Base-by-base conservation (phyloP, 2,888 invertebrate species). In the Noctua comes region DNA sequence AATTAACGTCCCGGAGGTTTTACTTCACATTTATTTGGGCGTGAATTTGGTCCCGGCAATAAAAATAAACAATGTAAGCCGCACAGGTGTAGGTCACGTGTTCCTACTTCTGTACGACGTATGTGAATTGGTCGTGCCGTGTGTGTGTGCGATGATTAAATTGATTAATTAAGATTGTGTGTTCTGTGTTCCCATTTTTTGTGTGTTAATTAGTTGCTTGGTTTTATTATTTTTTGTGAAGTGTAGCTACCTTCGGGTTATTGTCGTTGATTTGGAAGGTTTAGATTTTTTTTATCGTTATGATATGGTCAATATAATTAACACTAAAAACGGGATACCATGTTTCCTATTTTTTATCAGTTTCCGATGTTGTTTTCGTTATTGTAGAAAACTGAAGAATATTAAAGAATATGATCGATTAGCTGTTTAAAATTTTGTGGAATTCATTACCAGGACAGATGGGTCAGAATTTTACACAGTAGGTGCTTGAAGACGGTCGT, bases 51-150 rank as follows among this genome's bases (percentile, higher is more conserved):
- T 90, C 92, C 88, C 86, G 88, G 92, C 92, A 92, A 93, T 95
- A 95, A 95, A 95, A 95, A 95, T 94, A 95, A 95, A 95, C 94
- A 95, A 93, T 92, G 92, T 92, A 93, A 93, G 90, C 90, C 89
- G 85, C 79, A 84, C 85, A 85, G 85, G 85, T 84, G 84, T 87
- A 79, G 87, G 84, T 65, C 87, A 87, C 87, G 80, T 76, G 87
- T 84, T 86, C 46, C 66, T 71, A 51, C 72, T 40, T 54, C 27
- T 77, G 73, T 77, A 27, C 36, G 59, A 48, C 13, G 71, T 75
- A 54, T 87, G 68, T 65, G 73, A 68, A 65, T 57, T 70, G 78
- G 48, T 64, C n/a, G 40, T 31, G 36, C n/a, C 62, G 31, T 69
- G 70, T 74, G 68, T 68, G 83, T 24, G 64, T 73, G 84, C 62